Evolutionary conservation across 2,797 vertebrate genomes (phyloP).

Genomic region (Microhierax caerulescens): DNA sequence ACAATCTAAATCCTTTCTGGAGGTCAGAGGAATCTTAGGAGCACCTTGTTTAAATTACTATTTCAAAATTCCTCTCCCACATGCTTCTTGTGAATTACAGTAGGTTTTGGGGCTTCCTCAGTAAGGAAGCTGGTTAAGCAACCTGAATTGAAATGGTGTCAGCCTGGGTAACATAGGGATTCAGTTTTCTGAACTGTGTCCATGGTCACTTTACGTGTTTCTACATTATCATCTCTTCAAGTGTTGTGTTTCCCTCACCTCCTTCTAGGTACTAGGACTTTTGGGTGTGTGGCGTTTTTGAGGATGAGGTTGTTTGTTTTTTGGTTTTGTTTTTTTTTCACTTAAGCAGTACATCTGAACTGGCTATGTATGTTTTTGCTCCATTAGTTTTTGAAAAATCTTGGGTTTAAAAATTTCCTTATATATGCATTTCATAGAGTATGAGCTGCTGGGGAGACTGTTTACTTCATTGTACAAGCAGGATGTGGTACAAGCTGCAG

Average conservation of each 20-base stretch:
- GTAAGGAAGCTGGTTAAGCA: neutral
- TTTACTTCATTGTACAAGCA: neutral
- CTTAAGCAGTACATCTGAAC: neutral
- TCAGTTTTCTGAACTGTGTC: neutral
- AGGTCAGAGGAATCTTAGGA: neutral
- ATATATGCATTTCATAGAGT: neutral
- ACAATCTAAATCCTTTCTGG: neutral
- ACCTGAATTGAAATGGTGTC: neutral
- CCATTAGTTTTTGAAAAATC: neutral
- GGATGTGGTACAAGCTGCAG: neutral
- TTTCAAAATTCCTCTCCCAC: neutral
- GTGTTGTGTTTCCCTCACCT: neutral
- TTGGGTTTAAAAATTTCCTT: neutral
- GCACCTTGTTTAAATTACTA: neutral
- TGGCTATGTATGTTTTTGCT: neutral
- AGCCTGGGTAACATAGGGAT: neutral
- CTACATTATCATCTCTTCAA: neutral
- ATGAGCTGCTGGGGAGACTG: neutral
- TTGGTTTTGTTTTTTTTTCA: too few species aligned
- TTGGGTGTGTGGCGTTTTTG: neutral
- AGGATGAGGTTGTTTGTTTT: too few species aligned
- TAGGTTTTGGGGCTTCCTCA: neutral
- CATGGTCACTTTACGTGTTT: neutral
- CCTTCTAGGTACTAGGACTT: neutral
- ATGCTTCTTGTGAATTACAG: neutral